Evolutionary conservation across 2,797 vertebrate genomes (phyloP).

Genomic region (Cephalopachus bancanus): DNA sequence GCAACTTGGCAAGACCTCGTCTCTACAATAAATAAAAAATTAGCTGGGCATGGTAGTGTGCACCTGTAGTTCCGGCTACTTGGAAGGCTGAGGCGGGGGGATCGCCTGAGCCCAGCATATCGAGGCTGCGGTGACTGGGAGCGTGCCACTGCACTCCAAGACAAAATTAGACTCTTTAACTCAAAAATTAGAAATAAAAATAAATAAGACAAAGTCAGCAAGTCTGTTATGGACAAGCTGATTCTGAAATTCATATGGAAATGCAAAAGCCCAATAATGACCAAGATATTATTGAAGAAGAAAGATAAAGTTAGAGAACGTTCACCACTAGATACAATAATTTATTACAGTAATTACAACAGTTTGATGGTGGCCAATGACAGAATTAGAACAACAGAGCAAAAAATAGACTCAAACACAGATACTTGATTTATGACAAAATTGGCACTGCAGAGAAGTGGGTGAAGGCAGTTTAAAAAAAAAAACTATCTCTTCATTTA

Average conservation of each 20-base stretch:
- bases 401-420: neutral
- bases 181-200: too few species aligned
- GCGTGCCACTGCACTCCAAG: too few species aligned
- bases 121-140: too few species aligned
- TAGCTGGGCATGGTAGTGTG: too few species aligned
- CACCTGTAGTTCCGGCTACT: too few species aligned
- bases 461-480: neutral
- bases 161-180: too few species aligned
- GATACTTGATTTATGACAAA: conserved; percentile 12
- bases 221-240: neutral
- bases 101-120: too few species aligned
- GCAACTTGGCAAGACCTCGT: too few species aligned
- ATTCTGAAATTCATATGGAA: conserved; percentile 15
- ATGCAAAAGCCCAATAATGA: neutral
- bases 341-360: neutral
- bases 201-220: neutral
- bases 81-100: too few species aligned
- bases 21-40: too few species aligned
- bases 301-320: neutral
- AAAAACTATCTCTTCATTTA: neutral
- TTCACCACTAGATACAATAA: neutral
- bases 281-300: neutral
- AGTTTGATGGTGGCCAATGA: neutral
- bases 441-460: neutral
- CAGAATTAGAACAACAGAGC: neutral